Conservation (phyloP, 2,113 vertebrate species). For the Athene noctua region DNA sequence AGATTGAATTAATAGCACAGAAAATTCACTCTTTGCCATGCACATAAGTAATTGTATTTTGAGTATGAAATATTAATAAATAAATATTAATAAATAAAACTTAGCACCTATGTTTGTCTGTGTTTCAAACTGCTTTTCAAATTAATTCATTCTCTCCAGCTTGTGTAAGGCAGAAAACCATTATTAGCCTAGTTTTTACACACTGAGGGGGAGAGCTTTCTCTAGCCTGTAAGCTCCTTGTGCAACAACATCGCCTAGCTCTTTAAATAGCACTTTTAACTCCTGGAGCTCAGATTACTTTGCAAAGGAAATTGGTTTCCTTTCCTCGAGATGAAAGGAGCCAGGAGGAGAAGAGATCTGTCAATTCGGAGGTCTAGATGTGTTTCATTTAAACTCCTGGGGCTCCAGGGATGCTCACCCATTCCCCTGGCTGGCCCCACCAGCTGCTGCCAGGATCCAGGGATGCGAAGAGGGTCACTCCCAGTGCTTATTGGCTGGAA, state of each 20-base stretch:
- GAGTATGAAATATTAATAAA: constrained; percentile 28
- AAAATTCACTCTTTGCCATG: neutral
- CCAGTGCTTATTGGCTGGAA: neutral
- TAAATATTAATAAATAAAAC: constrained; percentile 30
- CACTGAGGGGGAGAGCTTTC: neutral
- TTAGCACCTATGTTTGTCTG: neutral
- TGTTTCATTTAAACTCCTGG: neutral
- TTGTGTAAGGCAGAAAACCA: constrained; percentile 9
- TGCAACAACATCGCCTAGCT: neutral
- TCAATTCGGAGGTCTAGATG: neutral
- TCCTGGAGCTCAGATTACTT: constrained; percentile 14
- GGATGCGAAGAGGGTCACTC: neutral
- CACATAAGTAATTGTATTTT: neutral
- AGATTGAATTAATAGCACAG: neutral
- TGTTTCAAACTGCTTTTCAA: constrained; percentile 17
- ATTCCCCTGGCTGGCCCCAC: neutral
- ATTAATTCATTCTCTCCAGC: constrained; percentile 25
- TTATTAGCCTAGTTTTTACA: constrained; percentile 33
- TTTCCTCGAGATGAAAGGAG: constrained; percentile 3
- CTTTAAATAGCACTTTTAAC: constrained; percentile 17
- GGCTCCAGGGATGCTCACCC: neutral
- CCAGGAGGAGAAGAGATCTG: neutral
- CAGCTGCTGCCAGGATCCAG: neutral
- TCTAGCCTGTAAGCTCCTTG: neutral
- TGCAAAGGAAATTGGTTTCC: constrained; percentile 37